Percentiles rank a stretch among this genome's conserved stretches.
Conservation (phyloP, 2,113 vertebrate species). For the Grammomys surdaster region DNA sequence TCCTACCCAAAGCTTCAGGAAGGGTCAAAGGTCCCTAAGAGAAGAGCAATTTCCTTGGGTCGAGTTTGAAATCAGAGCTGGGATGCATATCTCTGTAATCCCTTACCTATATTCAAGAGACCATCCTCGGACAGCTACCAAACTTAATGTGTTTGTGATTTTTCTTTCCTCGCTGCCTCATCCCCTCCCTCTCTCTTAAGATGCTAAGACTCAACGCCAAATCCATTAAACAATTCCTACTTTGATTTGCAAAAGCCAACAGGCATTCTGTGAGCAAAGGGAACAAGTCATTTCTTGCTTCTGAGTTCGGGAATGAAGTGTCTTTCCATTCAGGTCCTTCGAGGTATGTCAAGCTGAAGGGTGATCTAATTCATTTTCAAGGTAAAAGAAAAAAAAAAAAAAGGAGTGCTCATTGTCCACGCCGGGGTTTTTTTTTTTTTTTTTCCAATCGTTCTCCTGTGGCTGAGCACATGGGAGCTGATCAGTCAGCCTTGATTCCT, state of each 20-base stretch:
- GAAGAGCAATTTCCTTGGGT: constrained; percentile 57
- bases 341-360: constrained; percentile 56
- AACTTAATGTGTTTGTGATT: constrained; percentile 55
- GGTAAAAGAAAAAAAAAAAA: background rate
- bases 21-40: constrained; percentile 67
- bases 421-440: background rate
- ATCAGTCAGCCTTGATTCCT: constrained; percentile 60
- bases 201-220: constrained; percentile 79
- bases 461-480: background rate
- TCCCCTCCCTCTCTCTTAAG: constrained; percentile 25
- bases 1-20: constrained; percentile 77
- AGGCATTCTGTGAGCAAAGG: constrained; percentile 74
- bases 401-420: background rate
- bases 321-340: constrained; percentile 52
- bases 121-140: constrained; percentile 70
- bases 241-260: constrained; percentile 83
- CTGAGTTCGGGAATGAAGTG: constrained; percentile 48
- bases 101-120: constrained; percentile 61
- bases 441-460: background rate
- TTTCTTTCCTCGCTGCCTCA: background rate
- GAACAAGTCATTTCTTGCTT: constrained; percentile 83
- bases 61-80: constrained; percentile 73
- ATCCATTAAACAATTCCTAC: constrained; percentile 82
- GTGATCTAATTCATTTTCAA: constrained; percentile 73
- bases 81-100: constrained; percentile 70